A percentile compares a stretch with the other conserved stretches of the same genome.
These are phyloP conservation scores for Polymixis flavicincta DNA, from an alignment of 2,888 invertebrate genomes.

Conservation along the genomic window DNA sequence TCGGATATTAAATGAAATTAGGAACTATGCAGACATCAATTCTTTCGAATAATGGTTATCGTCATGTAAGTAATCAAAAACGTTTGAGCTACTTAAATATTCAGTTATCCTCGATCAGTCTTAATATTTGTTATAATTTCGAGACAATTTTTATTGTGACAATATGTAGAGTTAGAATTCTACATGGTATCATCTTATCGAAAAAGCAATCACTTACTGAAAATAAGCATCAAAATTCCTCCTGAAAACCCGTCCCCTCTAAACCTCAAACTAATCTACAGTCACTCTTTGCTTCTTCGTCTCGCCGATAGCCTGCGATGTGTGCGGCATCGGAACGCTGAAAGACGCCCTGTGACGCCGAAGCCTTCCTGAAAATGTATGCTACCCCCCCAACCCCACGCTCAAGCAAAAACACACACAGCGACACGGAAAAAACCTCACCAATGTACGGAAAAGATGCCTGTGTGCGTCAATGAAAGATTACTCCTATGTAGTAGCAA, in stretches of 20 bases:
- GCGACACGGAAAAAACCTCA: slow-evolving; percentile 81
- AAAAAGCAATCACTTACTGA: background rate
- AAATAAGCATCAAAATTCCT: background rate
- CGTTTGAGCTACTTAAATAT: too few species aligned
- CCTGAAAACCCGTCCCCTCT: slow-evolving; percentile 34
- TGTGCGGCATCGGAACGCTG: slow-evolving; percentile 89
- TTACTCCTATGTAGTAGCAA: slow-evolving; percentile 83
- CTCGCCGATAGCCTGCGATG: slow-evolving; percentile 89
- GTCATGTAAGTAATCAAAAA: too few species aligned
- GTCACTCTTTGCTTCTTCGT: slow-evolving; percentile 88
- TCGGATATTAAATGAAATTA: too few species aligned
- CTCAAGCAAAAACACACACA: slow-evolving; percentile 75
- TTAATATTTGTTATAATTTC: too few species aligned
- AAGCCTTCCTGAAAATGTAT: slow-evolving; percentile 89
- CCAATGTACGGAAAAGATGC: slow-evolving; percentile 75
- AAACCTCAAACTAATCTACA: slow-evolving; percentile 71
- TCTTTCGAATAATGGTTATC: too few species aligned
- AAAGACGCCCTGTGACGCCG: slow-evolving; percentile 89
- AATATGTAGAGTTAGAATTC: too few species aligned
- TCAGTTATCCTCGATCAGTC: too few species aligned
- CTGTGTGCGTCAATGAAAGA: slow-evolving; percentile 83
- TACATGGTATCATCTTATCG: too few species aligned
- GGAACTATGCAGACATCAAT: too few species aligned
- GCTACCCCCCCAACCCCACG: slow-evolving; percentile 74
- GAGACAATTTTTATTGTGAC: too few species aligned